Percentiles rank a stretch among this genome's conserved stretches.
Conservation (phyloP, 2,797 vertebrate species). For the Epinephelus awoara region DNA sequence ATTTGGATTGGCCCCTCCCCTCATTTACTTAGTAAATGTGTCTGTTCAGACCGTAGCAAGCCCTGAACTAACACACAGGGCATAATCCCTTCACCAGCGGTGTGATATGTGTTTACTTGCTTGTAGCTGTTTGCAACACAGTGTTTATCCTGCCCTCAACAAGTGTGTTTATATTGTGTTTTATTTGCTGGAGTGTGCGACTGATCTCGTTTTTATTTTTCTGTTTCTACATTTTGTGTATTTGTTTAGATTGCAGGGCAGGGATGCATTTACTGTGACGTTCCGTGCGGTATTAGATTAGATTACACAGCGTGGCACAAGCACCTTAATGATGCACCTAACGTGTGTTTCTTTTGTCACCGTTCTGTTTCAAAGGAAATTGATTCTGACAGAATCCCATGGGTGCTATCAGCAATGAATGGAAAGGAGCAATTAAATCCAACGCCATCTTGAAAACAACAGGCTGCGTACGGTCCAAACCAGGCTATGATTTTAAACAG, state of each 20-base stretch:
- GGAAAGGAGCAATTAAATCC: constrained; percentile 77
- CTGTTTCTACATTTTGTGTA: constrained; percentile 13
- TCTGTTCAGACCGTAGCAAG: constrained; percentile 40
- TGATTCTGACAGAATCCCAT: constrained; percentile 74
- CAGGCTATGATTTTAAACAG: constrained; percentile 70
- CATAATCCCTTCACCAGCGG: constrained; percentile 47
- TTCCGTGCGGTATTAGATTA: constrained; percentile 49
- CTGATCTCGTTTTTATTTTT: constrained; percentile 9
- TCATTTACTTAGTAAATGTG: constrained; percentile 53
- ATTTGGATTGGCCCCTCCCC: constrained; percentile 43
- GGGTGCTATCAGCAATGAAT: constrained; percentile 74
- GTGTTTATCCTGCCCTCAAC: constrained; percentile 61
- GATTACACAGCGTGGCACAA: constrained; percentile 61
- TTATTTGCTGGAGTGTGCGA: constrained; percentile 13
- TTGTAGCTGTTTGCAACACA: constrained; percentile 40
- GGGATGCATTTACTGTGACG: constrained; percentile 54
- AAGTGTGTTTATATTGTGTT: constrained; percentile 48
- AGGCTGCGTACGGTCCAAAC: constrained; percentile 57
- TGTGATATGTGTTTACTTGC: constrained; percentile 59
- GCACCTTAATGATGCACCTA: constrained; percentile 69
- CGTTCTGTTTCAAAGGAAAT: constrained; percentile 73
- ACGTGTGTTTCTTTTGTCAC: constrained; percentile 72
- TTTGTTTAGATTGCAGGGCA: constrained; percentile 51
- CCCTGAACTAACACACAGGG: constrained; percentile 52
- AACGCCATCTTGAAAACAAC: constrained; percentile 72